Base-by-base conservation (phyloP, 2,113 vertebrate genomes). In the Anthoscopus minutus region DNA sequence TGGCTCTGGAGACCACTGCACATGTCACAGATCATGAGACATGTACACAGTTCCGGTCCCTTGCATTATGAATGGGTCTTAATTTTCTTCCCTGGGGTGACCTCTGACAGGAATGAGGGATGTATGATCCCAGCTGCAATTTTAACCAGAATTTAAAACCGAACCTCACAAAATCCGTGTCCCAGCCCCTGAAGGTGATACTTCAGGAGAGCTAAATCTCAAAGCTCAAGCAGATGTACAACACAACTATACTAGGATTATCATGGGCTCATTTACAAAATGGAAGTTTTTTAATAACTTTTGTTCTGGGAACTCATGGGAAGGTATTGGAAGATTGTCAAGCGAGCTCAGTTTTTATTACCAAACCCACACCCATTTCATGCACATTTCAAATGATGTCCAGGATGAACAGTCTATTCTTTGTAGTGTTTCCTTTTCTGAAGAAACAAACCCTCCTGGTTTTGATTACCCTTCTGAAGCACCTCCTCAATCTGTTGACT, bases 401-500 rank as follows among this genome's bases (percentile, higher is more conserved):
- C 92, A 54, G 58, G 67, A 80, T 38, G 80, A 96, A 85, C 28
- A 65, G 28, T 54, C 10, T 44, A 25, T 44, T 80, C 51, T 92
- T 79, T 81, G 60, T 64, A 67, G 30, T 30, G 22, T 58, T 93
- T 91, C 35, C 35, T 86, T 50, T 91, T 47, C 60, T 64, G 38
- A 86, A 92, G 28, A n/a, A 81, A 50, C 35, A 92, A 81, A 56
- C 31, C 18, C 33, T 91, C 44, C 61, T 81, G 73, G 35, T 84
- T 96, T 87, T 89, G 33, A 95, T 94, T 86, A 78, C 15, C 2
- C 9, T 14, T 83, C 65, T 47, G 64, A 95, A 78, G 64, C 60
- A 86, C n/a, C 14, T 38, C 35, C 40, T 93, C 47, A 62, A 33
- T 54, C 42, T 3, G 12, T 76, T 45, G 48, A 61, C 54, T 91